Evolutionary conservation across 2,797 vertebrate species (phyloP).

Genomic region (Podarcis siculus): DNA sequence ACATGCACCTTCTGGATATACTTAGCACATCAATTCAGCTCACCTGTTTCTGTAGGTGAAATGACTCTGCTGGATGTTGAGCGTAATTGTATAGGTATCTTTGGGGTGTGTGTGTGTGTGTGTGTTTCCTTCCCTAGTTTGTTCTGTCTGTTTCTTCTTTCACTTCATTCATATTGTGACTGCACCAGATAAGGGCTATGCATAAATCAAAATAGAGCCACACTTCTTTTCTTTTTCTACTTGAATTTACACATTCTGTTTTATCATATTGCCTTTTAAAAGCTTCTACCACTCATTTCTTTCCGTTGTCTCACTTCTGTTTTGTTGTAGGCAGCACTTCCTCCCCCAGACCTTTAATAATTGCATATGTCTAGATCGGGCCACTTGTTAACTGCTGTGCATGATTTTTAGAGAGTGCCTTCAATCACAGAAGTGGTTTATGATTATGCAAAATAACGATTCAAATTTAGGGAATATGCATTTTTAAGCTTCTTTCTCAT

Average conservation of each 20-base stretch:
- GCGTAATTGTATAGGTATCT: not conserved
- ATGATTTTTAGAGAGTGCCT: slow-evolving; percentile 59
- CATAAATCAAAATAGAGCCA: not conserved
- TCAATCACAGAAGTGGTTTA: slow-evolving; percentile 58
- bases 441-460: slow-evolving; percentile 60
- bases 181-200: not conserved
- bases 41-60: not conserved
- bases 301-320: slow-evolving; percentile 19
- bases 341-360: slow-evolving; percentile 22
- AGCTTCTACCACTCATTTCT: not conserved
- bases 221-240: no score
- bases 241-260: not conserved
- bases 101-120: no score
- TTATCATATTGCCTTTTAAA: not conserved
- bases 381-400: slow-evolving; percentile 50
- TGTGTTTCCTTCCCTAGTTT: not conserved
- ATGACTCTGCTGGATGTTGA: not conserved
- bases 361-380: slow-evolving; percentile 43
- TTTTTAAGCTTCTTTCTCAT: slow-evolving; percentile 64
- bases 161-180: not conserved
- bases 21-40: not conserved
- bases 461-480: slow-evolving; percentile 56
- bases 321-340: not conserved
- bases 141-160: not conserved
- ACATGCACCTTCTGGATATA: not conserved